These are phyloP conservation scores for Spisula solida DNA, from an alignment of 2,888 invertebrate species.

Conservation along the genomic window DNA sequence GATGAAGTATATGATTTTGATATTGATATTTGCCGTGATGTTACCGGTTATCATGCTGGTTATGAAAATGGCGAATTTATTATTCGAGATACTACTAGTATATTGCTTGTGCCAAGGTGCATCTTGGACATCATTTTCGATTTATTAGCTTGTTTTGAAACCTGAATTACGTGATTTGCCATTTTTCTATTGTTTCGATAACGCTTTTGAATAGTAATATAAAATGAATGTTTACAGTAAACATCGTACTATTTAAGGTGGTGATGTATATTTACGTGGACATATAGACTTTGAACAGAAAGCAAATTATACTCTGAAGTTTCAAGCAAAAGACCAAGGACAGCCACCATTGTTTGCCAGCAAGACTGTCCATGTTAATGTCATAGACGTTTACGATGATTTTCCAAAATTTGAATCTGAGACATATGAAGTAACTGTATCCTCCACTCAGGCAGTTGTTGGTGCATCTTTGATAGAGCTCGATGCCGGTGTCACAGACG, in stretches of 20 bases:
- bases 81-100: no score
- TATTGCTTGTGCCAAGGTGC: no score
- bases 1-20: no score
- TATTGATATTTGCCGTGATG: no score
- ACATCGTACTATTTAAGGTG: slow-evolving; percentile 24
- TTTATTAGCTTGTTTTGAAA: no score
- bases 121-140: no score
- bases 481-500: neutral
- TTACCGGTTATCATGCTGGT: no score
- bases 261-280: slow-evolving; percentile 31
- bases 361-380: slow-evolving; percentile 38
- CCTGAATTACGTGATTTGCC: no score
- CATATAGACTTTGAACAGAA: slow-evolving; percentile 46
- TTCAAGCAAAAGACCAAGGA: slow-evolving; percentile 51
- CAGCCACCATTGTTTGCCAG: neutral
- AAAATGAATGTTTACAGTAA: no score
- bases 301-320: neutral
- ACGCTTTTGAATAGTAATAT: no score
- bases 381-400: slow-evolving; percentile 53
- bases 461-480: slow-evolving; percentile 33
- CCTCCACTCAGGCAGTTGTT: neutral
- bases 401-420: slow-evolving; percentile 41
- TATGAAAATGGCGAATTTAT: no score
- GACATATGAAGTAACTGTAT: slow-evolving; percentile 30
- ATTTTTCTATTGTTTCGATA: no score